These are phyloP conservation scores for Cyclargus thomasi DNA, from an alignment of 1,140 invertebrate genomes.

Conservation along the genomic window DNA sequence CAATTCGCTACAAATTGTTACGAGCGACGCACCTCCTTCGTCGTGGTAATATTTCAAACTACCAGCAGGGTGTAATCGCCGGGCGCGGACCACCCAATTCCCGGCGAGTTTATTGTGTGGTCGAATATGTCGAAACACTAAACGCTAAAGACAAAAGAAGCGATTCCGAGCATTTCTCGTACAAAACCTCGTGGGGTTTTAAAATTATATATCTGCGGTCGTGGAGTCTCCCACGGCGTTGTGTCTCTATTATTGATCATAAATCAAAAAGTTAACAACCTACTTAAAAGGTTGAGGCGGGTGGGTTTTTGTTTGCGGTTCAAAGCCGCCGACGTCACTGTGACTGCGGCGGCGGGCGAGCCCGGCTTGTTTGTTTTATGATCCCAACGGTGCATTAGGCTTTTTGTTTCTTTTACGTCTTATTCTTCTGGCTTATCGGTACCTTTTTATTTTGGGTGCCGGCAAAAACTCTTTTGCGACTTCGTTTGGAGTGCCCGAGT, in stretches of 20 bases:
- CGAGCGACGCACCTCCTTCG: neutral
- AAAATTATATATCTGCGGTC: constrained; percentile 67
- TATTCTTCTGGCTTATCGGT: constrained; percentile 57
- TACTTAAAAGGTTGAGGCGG: constrained; percentile 69
- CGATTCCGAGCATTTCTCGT: constrained; percentile 33
- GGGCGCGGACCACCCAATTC: constrained; percentile 45
- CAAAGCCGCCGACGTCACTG: constrained; percentile 62
- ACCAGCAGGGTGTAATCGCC: neutral
- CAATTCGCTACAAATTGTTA: constrained; percentile 23
- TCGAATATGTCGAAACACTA: constrained; percentile 19
- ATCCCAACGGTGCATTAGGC: constrained; percentile 69
- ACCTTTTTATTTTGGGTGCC: constrained; percentile 35
- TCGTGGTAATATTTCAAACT: neutral
- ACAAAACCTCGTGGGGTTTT: constrained; percentile 56
- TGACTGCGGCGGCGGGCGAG: constrained; percentile 54
- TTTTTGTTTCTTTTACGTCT: constrained; percentile 60
- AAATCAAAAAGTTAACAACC: constrained; percentile 75
- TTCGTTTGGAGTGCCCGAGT: neutral
- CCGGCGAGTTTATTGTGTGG: constrained; percentile 22
- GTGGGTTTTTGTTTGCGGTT: constrained; percentile 62
- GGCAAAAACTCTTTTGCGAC: constrained; percentile 26
- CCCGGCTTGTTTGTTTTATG: constrained; percentile 70
- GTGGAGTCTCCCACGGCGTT: constrained; percentile 69
- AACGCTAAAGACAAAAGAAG: constrained; percentile 29
- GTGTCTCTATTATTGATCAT: constrained; percentile 73